phyloP scores from a whole-genome alignment of 2,888 invertebrate genomes.

The Cistogaster globosa region DNA sequence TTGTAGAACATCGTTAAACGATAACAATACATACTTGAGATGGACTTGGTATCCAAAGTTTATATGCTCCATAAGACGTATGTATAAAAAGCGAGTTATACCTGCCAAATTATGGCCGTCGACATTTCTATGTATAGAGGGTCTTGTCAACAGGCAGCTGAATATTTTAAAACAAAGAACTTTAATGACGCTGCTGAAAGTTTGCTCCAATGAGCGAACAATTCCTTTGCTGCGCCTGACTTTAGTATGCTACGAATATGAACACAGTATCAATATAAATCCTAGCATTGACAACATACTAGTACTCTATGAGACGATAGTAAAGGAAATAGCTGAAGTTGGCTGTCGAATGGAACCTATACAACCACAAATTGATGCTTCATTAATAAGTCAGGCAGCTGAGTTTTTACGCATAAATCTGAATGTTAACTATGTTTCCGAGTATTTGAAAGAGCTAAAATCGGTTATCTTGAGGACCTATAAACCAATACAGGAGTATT shows the following conservation, averaged over 20 bases:
- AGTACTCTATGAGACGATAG: constrained; percentile 85
- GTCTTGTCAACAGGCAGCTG: constrained; percentile 86
- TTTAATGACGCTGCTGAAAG: constrained; percentile 86
- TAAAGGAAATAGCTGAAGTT: constrained; percentile 85
- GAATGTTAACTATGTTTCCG: constrained; percentile 85
- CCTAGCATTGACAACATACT: constrained; percentile 86
- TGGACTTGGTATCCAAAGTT: constrained; percentile 83
- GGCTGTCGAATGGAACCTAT: constrained; percentile 86
- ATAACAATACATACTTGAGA: constrained; percentile 80
- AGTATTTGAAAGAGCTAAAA: constrained; percentile 84
- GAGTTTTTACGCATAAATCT: constrained; percentile 85
- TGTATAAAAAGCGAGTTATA: constrained; percentile 78
- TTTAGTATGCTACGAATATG: constrained; percentile 75
- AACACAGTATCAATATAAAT: constrained; percentile 83
- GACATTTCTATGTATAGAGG: constrained; percentile 82
- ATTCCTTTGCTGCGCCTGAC: constrained; percentile 87
- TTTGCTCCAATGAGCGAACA: constrained; percentile 84
- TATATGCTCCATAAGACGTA: constrained; percentile 78
- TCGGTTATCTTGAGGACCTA: constrained; percentile 84
- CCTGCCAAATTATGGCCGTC: constrained; percentile 77
- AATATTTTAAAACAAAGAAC: constrained; percentile 88
- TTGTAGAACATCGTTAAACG: constrained; percentile 79
- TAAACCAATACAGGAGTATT: constrained; percentile 85
- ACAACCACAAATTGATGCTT: constrained; percentile 82
- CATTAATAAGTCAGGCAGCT: constrained; percentile 82